These are phyloP conservation scores for Spilarctia lutea DNA, from an alignment of 2,888 invertebrate genomes.

Conservation along the genomic window DNA sequence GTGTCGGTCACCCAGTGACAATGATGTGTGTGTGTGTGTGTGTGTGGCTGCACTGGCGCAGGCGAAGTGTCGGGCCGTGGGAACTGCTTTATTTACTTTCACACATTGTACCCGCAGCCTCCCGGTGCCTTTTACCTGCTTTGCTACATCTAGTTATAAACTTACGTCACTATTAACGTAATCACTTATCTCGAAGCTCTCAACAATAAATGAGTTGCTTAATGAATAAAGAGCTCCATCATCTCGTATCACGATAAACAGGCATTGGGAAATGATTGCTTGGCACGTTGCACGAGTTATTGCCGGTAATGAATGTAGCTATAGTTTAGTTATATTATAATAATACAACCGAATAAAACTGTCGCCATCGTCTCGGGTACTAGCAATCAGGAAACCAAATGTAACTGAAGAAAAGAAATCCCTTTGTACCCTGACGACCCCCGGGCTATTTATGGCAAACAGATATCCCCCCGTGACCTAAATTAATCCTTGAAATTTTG, in stretches of 20 bases:
- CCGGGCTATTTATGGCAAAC: no score
- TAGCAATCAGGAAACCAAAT: no score
- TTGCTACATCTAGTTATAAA: slow-evolving; percentile 28
- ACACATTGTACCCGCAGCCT: slow-evolving; percentile 21
- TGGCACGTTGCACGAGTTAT: not conserved
- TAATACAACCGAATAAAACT: no score
- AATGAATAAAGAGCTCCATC: not conserved
- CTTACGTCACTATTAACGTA: slow-evolving; percentile 18
- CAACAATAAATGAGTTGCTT: slow-evolving; percentile 12
- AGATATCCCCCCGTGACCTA: not conserved
- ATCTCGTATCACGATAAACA: not conserved
- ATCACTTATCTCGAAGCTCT: slow-evolving; percentile 12
- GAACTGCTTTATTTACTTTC: slow-evolving; percentile 35
- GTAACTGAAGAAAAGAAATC: no score
- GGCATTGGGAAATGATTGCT: not conserved
- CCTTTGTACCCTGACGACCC: no score
- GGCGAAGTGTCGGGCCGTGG: slow-evolving; percentile 18
- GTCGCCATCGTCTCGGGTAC: no score
- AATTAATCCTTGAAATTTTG: not conserved
- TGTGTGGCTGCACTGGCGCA: not conserved
- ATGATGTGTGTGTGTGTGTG: slow-evolving; percentile 13
- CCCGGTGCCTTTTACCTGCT: slow-evolving; percentile 20
- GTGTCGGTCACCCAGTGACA: slow-evolving; percentile 44
- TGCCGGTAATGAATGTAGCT: not conserved
- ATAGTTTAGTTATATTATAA: no score